Percentiles rank a stretch among this genome's conserved stretches.
Conservation (phyloP, 2,888 invertebrate species). For the Athetis lepigone region DNA sequence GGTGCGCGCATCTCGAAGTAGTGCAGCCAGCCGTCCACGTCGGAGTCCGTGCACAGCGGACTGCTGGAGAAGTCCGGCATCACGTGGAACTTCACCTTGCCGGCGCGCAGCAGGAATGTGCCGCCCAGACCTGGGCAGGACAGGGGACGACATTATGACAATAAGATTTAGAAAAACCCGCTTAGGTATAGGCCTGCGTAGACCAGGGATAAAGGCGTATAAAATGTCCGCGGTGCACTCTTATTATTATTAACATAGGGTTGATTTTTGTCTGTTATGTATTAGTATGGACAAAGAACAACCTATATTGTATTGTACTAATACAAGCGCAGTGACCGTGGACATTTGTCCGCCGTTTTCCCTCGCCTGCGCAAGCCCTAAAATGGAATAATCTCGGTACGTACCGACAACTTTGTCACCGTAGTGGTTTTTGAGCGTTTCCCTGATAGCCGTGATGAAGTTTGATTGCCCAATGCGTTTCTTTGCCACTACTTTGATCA, state of each 20-base stretch:
- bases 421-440: slow-evolving; percentile 92
- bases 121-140: slow-evolving; percentile 94
- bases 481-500: slow-evolving; percentile 94
- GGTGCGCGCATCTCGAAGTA: slow-evolving; percentile 98
- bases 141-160: too few species aligned
- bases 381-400: slow-evolving; percentile 32
- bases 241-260: too few species aligned
- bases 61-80: slow-evolving; percentile 97
- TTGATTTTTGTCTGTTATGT: too few species aligned
- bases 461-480: slow-evolving; percentile 94
- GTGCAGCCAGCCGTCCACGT: slow-evolving; percentile 96
- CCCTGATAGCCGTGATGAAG: slow-evolving; percentile 95
- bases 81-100: slow-evolving; percentile 97
- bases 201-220: too few species aligned
- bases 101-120: slow-evolving; percentile 95
- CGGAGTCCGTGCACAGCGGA: slow-evolving; percentile 93
- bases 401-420: slow-evolving; percentile 90
- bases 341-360: too few species aligned
- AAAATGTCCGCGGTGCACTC: too few species aligned
- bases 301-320: too few species aligned
- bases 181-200: too few species aligned
- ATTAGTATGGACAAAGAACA: too few species aligned
- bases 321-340: too few species aligned
- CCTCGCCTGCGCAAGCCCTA: too few species aligned
- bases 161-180: too few species aligned